Base-by-base conservation (phyloP, 2,113 vertebrate genomes). In the Sporophila hypoxantha region DNA sequence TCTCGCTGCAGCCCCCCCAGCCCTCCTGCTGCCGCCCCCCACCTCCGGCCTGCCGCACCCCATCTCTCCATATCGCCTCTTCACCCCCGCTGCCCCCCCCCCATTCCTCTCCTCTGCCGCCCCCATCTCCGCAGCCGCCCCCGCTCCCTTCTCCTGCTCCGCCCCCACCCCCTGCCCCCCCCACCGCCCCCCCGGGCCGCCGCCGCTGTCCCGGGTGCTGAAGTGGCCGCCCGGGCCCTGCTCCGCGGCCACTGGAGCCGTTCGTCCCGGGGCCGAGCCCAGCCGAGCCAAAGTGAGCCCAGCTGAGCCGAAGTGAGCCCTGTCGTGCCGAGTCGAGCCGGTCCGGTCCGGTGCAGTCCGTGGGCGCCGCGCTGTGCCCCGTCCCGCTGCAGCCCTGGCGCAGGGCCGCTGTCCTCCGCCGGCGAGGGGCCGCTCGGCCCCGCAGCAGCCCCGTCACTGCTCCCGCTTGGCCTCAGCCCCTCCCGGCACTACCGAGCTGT, bases 131-230 rank as follows among this genome's bases (percentile, higher is more conserved):
- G 46, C 46, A 47, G 46, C 46, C 46, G 46, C 46, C 46, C 46
- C 46, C 46, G 46, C 46, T 46, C 46, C 46, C 46, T 47, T 47
- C 46, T 23, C 46, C 22, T n/a, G 46, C 46, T 47, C 46, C 46
- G 21, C 47, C 46, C 46, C 21, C 21, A 8, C 46, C 23, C 46
- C 46, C 46, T 23, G 49, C 49, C 26, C 50, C 26, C 50, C 41
- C 49, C 37, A 37, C 30, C 61, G 21, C 30, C 66, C 65, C 65
- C 46, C 46, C 20, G 47, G 56, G n/a, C 62, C 41, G 32, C 61
- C 8, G 77, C 89, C 88, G 82, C 96, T 96, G 93, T 96, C 96
- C 95, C 67, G 86, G 95, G 97, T 96, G 80, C 95, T 97, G 97
- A 95, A 96, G 91, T 89, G 94, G 67, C 64, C 42, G 4, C 25